phyloP scores from a whole-genome alignment of 1,140 invertebrate genomes.

The Onthophagus taurus region DNA sequence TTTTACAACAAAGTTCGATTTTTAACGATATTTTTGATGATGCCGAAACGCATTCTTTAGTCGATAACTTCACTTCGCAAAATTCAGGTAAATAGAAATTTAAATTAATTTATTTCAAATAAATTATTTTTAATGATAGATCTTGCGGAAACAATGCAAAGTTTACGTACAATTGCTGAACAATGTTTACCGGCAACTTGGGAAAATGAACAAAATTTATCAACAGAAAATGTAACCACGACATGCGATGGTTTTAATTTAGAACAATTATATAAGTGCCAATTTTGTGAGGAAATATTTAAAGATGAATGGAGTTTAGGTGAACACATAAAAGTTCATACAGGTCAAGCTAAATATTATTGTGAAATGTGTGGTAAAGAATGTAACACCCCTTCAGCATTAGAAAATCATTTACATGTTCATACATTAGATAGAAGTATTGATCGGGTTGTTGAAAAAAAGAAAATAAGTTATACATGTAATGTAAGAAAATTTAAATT shows the following conservation, averaged over 20 bases:
- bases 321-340: conserved; percentile 35
- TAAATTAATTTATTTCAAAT: conserved; percentile 3
- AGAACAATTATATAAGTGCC: conserved; percentile 30
- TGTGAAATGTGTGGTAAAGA: conserved; percentile 28
- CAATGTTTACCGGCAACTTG: conserved; percentile 33
- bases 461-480: conserved; percentile 20
- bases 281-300: conserved; percentile 34
- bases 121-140: conserved; percentile 26
- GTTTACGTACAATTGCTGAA: conserved; percentile 35
- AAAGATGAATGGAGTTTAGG: conserved; percentile 34
- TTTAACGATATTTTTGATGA: conserved; percentile 36
- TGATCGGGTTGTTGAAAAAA: not conserved
- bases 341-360: conserved; percentile 30
- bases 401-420: conserved; percentile 24
- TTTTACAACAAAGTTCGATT: conserved; percentile 31
- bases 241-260: conserved; percentile 29
- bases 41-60: conserved; percentile 29
- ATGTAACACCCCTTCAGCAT: conserved; percentile 17
- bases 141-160: conserved; percentile 37
- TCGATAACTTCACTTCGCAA: conserved; percentile 31
- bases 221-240: conserved; percentile 23
- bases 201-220: conserved; percentile 23
- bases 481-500: conserved; percentile 20
- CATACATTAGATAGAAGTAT: conserved; percentile 14
- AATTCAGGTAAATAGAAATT: conserved; percentile 21